A percentile compares a stretch with the other conserved stretches of the same genome.
Conservation (phyloP, 1,140 invertebrate genomes). For the Metaphire vulgaris region DNA sequence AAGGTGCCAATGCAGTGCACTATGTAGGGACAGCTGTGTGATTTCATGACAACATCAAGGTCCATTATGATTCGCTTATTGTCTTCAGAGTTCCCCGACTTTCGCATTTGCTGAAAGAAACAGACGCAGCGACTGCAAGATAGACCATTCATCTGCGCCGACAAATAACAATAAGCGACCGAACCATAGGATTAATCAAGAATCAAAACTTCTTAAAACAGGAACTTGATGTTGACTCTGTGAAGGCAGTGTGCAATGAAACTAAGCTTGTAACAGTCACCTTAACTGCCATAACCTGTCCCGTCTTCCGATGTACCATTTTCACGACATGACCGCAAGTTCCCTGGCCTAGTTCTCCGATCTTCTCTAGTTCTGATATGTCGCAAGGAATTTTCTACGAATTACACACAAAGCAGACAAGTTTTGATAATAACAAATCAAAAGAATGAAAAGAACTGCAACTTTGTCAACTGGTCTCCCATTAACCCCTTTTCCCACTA, state of each 20-base stretch:
- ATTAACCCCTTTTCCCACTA: too few species aligned
- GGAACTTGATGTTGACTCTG: too few species aligned
- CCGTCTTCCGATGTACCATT: conserved; percentile 82
- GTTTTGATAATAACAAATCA: too few species aligned
- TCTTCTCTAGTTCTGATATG: conserved; percentile 74
- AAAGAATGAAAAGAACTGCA: too few species aligned
- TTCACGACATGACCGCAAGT: conserved; percentile 96
- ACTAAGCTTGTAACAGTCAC: too few species aligned
- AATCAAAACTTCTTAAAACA: too few species aligned
- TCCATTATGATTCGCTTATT: conserved; percentile 98
- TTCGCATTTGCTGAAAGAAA: conserved; percentile 85
- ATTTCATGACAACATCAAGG: conserved; percentile 91
- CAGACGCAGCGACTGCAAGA: too few species aligned
- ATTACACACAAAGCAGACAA: conserved; percentile 28
- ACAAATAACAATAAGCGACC: too few species aligned
- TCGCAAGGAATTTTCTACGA: conserved; percentile 68
- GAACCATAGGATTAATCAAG: too few species aligned
- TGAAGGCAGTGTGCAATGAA: too few species aligned
- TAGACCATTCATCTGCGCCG: too few species aligned
- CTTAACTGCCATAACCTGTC: conserved; percentile 86
- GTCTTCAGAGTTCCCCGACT: conserved; percentile 93
- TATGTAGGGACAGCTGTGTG: conserved; percentile 92
- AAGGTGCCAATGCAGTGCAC: conserved; percentile 95
- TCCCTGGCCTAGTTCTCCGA: conserved; percentile 87
- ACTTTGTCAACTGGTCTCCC: too few species aligned